Evolutionary conservation across 2,888 invertebrate genomes (phyloP).

Genomic region (Reticulitermes lucifugus): DNA sequence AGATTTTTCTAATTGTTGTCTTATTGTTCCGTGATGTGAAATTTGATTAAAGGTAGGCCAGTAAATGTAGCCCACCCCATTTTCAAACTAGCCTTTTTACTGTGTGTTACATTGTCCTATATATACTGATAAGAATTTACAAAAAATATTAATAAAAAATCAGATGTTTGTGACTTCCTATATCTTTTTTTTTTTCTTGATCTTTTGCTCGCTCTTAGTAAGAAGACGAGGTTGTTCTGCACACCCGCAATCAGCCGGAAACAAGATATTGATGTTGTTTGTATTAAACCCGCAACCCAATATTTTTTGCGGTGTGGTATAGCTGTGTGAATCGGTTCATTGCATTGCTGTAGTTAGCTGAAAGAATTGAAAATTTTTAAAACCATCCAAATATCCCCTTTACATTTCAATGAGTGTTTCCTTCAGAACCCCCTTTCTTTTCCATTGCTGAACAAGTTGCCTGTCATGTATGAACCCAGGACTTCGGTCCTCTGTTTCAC

Average conservation of each 20-base stretch:
- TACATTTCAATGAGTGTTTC: conserved; percentile 44
- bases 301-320: conserved; percentile 36
- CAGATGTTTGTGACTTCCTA: conserved; percentile 57
- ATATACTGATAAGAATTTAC: conserved; percentile 46
- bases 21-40: conserved; percentile 47
- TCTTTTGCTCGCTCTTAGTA: conserved; percentile 51
- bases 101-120: conserved; percentile 46
- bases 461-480: not conserved
- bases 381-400: conserved; percentile 44
- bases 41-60: conserved; percentile 51
- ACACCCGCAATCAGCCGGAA: conserved; percentile 49
- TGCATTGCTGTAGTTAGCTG: conserved; percentile 52
- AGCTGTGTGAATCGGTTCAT: conserved; percentile 50
- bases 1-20: conserved; percentile 55
- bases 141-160: conserved; percentile 51
- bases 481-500: not conserved
- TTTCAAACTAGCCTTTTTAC: conserved; percentile 52
- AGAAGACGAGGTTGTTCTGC: conserved; percentile 52
- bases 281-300: conserved; percentile 29
- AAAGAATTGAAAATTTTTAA: conserved; percentile 39
- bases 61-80: conserved; percentile 52
- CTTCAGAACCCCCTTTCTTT: conserved; percentile 47
- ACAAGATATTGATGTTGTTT: conserved; percentile 45
- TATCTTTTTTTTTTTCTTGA: conserved; percentile 53
- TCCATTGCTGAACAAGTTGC: conserved; percentile 8